Percentiles rank a stretch among this genome's conserved stretches.
Evolutionary conservation across 2,888 invertebrate genomes (phyloP).

Genomic region (Sphinx pinastri): DNA sequence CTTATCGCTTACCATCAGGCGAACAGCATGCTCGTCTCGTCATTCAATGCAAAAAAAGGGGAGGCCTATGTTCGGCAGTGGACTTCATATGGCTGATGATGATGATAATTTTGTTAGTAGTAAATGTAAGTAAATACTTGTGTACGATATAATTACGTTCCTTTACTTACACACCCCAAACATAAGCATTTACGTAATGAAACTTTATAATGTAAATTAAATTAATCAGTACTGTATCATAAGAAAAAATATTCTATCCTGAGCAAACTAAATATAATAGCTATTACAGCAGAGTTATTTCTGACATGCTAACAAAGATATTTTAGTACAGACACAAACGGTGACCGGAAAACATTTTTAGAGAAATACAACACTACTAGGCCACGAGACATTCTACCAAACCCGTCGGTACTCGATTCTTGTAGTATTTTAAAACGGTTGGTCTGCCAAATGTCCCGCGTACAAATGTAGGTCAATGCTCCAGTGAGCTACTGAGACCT

Average conservation of each 20-base stretch:
- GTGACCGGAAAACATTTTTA: slow-evolving; percentile 39
- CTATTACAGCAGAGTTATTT: slow-evolving; percentile 13
- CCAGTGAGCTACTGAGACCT: slow-evolving; percentile 50
- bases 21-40: too few relatives aligned
- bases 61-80: too few relatives aligned
- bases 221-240: background rate
- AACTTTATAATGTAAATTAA: background rate
- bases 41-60: too few relatives aligned
- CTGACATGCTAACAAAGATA: slow-evolving; percentile 25
- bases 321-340: slow-evolving; percentile 16
- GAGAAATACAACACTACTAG: slow-evolving; percentile 42
- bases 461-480: slow-evolving; percentile 78
- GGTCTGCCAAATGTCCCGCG: slow-evolving; percentile 73
- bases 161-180: background rate
- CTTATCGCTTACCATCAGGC: too few relatives aligned
- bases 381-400: slow-evolving; percentile 21
- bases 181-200: background rate
- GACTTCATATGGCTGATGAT: too few relatives aligned
- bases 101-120: too few relatives aligned
- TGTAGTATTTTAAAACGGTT: slow-evolving; percentile 65
- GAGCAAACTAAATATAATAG: slow-evolving; percentile 8
- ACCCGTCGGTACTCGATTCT: slow-evolving; percentile 35
- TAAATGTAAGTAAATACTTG: slow-evolving; percentile 5
- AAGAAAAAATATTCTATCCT: background rate
- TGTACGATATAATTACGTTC: background rate